Evolutionary conservation across 2,888 invertebrate species (phyloP).

Genomic region (Oxystoma pomonae): DNA sequence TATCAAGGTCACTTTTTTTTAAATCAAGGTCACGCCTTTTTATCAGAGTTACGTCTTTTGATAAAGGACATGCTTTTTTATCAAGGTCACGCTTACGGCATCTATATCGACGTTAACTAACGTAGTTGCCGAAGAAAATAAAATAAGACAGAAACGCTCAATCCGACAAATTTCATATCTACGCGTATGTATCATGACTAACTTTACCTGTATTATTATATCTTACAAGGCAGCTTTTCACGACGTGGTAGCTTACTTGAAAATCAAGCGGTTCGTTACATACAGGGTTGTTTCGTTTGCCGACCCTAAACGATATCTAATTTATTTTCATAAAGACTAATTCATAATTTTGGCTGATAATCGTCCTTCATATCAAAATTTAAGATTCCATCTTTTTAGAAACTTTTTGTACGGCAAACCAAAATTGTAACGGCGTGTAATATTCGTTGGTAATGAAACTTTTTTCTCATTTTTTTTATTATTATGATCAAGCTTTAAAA

Average conservation of each 20-base stretch:
- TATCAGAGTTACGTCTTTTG: too few species aligned
- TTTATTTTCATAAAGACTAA: neutral
- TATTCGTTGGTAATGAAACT: constrained; percentile 5
- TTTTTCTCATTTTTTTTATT: constrained; percentile 14
- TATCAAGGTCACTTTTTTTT: too few species aligned
- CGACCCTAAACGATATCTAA: neutral
- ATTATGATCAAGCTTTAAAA: constrained; percentile 27
- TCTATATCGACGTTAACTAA: too few species aligned
- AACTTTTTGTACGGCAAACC: neutral
- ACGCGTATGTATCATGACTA: too few species aligned
- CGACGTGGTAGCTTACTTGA: neutral
- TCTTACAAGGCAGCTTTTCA: neutral
- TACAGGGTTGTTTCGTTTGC: neutral
- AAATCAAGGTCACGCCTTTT: too few species aligned
- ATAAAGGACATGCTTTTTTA: too few species aligned
- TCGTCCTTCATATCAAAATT: neutral
- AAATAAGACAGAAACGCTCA: too few species aligned
- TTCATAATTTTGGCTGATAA: neutral
- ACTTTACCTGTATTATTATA: too few species aligned
- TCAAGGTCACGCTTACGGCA: too few species aligned
- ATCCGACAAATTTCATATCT: too few species aligned
- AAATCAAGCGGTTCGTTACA: too few species aligned
- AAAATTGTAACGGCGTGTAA: neutral
- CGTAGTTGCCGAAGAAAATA: too few species aligned
- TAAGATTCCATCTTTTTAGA: neutral